Evolutionary conservation across 2,797 vertebrate genomes (phyloP).

Genomic region (Podarcis lilfordi): DNA sequence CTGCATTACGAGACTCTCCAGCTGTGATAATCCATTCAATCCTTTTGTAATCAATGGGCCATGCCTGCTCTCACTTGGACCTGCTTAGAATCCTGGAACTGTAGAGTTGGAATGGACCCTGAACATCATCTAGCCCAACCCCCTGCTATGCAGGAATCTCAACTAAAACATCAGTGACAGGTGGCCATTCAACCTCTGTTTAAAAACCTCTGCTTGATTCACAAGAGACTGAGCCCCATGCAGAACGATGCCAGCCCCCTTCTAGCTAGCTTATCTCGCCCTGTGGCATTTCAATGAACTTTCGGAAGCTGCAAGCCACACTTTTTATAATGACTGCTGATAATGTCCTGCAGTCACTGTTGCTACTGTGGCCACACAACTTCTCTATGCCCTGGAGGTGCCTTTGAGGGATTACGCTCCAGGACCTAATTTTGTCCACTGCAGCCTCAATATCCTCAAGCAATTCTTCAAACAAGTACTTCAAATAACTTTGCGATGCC

Average conservation of each 20-base stretch:
- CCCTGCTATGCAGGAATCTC: too few species aligned
- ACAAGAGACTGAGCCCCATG: neutral
- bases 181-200: too few species aligned
- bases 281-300: neutral
- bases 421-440: neutral
- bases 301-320: neutral
- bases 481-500: slow-evolving; percentile 30
- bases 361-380: neutral
- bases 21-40: neutral
- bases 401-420: neutral
- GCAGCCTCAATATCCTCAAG: neutral
- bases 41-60: neutral
- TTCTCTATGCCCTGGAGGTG: neutral
- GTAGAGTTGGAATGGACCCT: too few species aligned
- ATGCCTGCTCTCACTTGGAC: neutral
- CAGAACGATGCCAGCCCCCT: neutral
- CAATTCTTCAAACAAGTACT: slow-evolving; percentile 4
- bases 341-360: neutral
- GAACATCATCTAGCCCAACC: too few species aligned
- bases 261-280: neutral
- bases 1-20: too few species aligned
- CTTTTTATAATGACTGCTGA: slow-evolving; percentile 33
- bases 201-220: neutral
- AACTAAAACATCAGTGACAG: too few species aligned
- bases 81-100: too few species aligned